Evolutionary conservation across 2,113 vertebrate genomes (phyloP).

Genomic region (Sphaerodactylus townsendi): DNA sequence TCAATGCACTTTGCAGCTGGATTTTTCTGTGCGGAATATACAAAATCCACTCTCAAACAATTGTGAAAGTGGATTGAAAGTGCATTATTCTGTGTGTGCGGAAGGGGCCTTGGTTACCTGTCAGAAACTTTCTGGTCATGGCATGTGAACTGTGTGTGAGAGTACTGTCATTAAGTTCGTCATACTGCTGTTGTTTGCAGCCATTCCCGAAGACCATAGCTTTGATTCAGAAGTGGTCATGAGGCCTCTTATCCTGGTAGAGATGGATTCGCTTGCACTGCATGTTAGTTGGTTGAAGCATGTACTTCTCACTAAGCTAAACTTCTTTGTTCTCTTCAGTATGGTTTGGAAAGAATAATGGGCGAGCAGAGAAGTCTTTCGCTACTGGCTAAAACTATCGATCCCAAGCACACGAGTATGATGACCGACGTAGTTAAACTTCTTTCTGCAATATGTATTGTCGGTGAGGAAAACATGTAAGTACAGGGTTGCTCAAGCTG

Average conservation of each 20-base stretch:
- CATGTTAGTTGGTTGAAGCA: too few relatives aligned
- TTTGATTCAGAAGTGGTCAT: not conserved
- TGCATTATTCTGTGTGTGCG: too few relatives aligned
- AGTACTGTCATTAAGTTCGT: too few relatives aligned
- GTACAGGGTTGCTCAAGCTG: slow-evolving; percentile 48
- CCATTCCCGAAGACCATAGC: not conserved
- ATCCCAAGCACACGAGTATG: slow-evolving; percentile 87
- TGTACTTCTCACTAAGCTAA: not conserved
- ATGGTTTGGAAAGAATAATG: slow-evolving; percentile 94
- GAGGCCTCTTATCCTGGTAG: not conserved
- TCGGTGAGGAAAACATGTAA: slow-evolving; percentile 96
- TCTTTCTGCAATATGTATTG: slow-evolving; percentile 95
- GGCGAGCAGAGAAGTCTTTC: slow-evolving; percentile 90
- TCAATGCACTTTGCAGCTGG: too few relatives aligned
- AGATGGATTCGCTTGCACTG: not conserved
- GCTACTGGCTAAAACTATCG: slow-evolving; percentile 87
- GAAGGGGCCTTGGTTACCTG: too few relatives aligned
- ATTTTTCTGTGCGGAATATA: too few relatives aligned
- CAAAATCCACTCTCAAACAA: too few relatives aligned
- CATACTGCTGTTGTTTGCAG: not conserved
- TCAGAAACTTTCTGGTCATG: too few relatives aligned
- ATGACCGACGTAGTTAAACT: slow-evolving; percentile 96
- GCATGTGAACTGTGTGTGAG: too few relatives aligned
- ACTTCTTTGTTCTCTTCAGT: slow-evolving; percentile 70
- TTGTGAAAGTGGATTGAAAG: too few relatives aligned